Evolutionary conservation across 2,888 invertebrate species (phyloP), one percentile per base, ranked within the genome.

Genomic region (Noctua pronuba): DNA sequence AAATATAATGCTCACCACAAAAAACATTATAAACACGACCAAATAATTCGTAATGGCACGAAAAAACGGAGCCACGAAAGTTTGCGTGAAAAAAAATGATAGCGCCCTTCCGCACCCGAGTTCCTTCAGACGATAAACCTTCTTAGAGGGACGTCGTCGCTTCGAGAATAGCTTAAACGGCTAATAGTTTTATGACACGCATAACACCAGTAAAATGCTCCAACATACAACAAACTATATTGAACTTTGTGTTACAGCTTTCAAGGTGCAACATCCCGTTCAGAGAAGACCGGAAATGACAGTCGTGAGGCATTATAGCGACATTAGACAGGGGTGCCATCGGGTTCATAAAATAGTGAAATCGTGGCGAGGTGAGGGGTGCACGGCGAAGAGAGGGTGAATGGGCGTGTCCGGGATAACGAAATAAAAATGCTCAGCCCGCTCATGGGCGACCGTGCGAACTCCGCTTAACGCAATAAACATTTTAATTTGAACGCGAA

Each of bases 121-220:
- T 92, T 91, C 91, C 91, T 89, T 82, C 88, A 88, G 86, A 92
- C 92, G 91, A 92, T 92, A 93, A 94, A 94, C 91, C 92, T 93
- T 93, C 93, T 92, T 92, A 91, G 90, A 93, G 93, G 88, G 90
- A 93, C 92, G 91, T 94, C 94, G 93, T 92, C 95, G 92, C 94
- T 95, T 95, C 94, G 92, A 95, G 93, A 95, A 96, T 94, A 96
- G 94, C 95, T 95, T 95, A 96, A 95, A 94, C 95, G 95, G 93
- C 95, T 96, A 96, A 96, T 96, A 96, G 96, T 96, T 96, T 95
- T 96, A 95, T 96, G 95, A 95, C 96, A 96, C 96, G 96, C 96
- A 96, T 96, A 94, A 95, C 93, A 93, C 91, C 89, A 89, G 88
- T 90, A 92, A 92, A 93, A 92, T 86, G 88, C 85, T 89, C 78